Percentiles rank a stretch among this genome's conserved stretches.
phyloP scores from a whole-genome alignment of 2,797 vertebrate genomes.

The Chiroxiphia lanceolata region DNA sequence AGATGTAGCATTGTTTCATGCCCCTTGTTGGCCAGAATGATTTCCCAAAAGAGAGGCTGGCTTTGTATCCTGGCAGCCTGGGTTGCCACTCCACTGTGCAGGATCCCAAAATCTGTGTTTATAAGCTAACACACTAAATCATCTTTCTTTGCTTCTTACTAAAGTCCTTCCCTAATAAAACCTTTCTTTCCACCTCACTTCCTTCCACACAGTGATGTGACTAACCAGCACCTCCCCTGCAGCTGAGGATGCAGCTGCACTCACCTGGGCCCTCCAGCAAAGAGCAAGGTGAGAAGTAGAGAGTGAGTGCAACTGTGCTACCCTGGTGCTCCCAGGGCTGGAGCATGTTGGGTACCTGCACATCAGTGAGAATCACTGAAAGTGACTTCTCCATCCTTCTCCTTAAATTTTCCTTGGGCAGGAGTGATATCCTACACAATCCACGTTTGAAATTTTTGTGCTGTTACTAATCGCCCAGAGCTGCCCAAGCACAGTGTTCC shows the following conservation, averaged over 20 bases:
- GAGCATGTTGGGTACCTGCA: not conserved
- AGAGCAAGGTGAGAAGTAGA: not conserved
- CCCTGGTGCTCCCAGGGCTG: not conserved
- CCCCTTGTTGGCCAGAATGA: not conserved
- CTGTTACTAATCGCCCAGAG: not conserved
- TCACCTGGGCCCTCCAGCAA: not conserved
- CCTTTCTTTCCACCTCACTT: not conserved
- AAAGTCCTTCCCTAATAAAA: not conserved
- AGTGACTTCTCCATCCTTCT: not conserved
- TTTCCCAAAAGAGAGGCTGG: not conserved
- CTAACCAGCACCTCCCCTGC: not conserved
- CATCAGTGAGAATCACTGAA: not conserved
- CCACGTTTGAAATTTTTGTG: not conserved
- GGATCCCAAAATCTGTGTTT: not conserved
- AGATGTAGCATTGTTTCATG: not conserved
- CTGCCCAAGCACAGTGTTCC: not conserved
- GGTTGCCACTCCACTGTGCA: not conserved
- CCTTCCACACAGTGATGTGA: not conserved
- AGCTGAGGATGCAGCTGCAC: not conserved
- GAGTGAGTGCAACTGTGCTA: rapidly evolving
- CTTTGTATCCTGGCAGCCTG: not conserved
- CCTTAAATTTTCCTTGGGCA: not conserved
- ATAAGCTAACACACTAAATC: not conserved
- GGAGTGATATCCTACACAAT: not conserved
- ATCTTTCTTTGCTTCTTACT: not conserved